These are phyloP conservation scores for Amniataba percoides DNA, from an alignment of 2,797 vertebrate species.

Conservation along the genomic window DNA sequence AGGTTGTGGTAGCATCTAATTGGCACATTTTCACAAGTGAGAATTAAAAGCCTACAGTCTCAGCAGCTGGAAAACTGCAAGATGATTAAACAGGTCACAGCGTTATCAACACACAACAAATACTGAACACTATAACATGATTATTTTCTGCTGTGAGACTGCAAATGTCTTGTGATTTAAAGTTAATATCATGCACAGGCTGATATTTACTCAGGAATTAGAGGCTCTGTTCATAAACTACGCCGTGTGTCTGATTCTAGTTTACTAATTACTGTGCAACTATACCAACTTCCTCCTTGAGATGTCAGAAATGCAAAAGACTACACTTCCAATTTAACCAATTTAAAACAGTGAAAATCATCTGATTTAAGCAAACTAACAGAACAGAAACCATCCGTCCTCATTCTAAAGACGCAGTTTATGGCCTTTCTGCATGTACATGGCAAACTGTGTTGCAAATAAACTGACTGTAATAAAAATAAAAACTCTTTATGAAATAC, in stretches of 20 bases:
- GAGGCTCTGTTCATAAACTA: too few relatives aligned
- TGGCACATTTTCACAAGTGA: neutral
- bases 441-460: neutral
- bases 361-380: neutral
- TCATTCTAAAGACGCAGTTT: neutral
- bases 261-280: neutral
- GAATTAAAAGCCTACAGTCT: neutral
- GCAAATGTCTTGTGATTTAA: neutral
- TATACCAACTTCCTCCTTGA: neutral
- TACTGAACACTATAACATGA: neutral
- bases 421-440: neutral
- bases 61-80: neutral
- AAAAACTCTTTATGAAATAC: too few relatives aligned
- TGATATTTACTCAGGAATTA: neutral
- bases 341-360: neutral
- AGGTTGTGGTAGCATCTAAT: neutral
- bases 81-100: constrained; percentile 8
- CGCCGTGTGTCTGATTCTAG: too few relatives aligned
- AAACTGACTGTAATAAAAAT: too few relatives aligned
- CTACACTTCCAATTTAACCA: neutral
- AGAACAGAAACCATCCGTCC: too few relatives aligned
- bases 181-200: neutral
- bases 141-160: neutral
- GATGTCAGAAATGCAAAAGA: neutral
- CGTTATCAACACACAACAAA: neutral